These are phyloP conservation scores for Eretmochelys imbricata DNA, from an alignment of 2,113 vertebrate genomes.

Conservation along the genomic window DNA sequence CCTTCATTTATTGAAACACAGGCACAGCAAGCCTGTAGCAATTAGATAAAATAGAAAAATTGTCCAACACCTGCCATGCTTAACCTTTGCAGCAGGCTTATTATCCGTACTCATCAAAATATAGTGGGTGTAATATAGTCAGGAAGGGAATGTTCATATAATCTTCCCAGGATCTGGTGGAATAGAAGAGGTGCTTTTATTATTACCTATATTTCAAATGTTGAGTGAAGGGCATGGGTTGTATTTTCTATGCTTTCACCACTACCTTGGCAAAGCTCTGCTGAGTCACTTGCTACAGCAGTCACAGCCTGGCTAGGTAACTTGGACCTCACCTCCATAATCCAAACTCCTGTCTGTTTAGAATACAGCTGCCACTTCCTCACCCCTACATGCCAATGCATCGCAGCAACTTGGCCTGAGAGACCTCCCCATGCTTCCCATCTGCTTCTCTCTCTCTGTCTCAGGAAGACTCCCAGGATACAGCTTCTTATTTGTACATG, in stretches of 20 bases:
- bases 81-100: background rate
- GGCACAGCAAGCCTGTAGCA: background rate
- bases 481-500: background rate
- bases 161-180: background rate
- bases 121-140: background rate
- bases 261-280: background rate
- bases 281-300: background rate
- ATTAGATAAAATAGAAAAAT: background rate
- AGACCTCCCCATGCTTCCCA: background rate
- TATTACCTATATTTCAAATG: background rate
- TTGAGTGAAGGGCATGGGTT: background rate
- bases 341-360: background rate
- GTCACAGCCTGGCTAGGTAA: background rate
- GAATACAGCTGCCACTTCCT: background rate
- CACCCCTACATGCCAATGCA: background rate
- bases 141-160: accelerated
- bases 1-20: background rate
- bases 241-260: background rate
- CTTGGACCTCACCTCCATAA: no score
- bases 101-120: background rate
- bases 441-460: background rate
- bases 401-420: background rate
- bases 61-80: background rate
- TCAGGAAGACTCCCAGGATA: background rate
- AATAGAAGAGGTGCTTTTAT: background rate